These are phyloP conservation scores for Drosophila suzukii DNA, from an alignment of 1,140 invertebrate genomes.

Conservation along the genomic window DNA sequence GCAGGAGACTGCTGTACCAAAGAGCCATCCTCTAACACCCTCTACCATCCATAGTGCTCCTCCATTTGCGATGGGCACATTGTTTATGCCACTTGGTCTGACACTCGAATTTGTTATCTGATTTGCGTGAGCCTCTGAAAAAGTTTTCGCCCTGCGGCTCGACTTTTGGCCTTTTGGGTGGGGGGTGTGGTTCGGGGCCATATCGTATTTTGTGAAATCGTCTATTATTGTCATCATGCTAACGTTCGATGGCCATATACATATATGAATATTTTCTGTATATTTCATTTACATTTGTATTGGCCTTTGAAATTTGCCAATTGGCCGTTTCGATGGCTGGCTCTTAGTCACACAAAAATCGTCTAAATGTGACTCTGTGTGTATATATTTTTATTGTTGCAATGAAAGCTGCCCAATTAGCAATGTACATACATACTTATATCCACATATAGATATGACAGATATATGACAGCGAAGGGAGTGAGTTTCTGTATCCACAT, in stretches of 20 bases:
- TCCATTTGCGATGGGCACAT: slow-evolving; percentile 44
- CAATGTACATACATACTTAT: slow-evolving; percentile 32
- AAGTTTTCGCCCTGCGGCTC: slow-evolving; percentile 42
- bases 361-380: slow-evolving; percentile 38
- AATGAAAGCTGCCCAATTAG: slow-evolving; percentile 79
- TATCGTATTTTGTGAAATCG: slow-evolving; percentile 79
- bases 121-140: slow-evolving; percentile 67
- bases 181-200: background rate
- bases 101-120: slow-evolving; percentile 79
- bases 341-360: slow-evolving; percentile 68
- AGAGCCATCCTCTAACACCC: background rate
- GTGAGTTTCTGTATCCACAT: slow-evolving; percentile 4
- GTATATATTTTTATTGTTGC: slow-evolving; percentile 67
- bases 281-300: slow-evolving; percentile 65
- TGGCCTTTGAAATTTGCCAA: slow-evolving; percentile 68
- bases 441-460: slow-evolving; percentile 19
- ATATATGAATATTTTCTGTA: slow-evolving; percentile 30
- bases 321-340: slow-evolving; percentile 49
- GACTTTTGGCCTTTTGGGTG: slow-evolving; percentile 7
- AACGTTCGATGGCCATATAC: slow-evolving; percentile 69
- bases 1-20: slow-evolving; percentile 21
- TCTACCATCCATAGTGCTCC: background rate
- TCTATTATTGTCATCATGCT: slow-evolving; percentile 81
- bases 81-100: slow-evolving; percentile 74
- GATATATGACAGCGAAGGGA: slow-evolving; percentile 27